Percentiles rank a stretch among this genome's conserved stretches.
phyloP scores from a whole-genome alignment of 2,113 vertebrate species.

The Ophthalmolycus amberensis region DNA sequence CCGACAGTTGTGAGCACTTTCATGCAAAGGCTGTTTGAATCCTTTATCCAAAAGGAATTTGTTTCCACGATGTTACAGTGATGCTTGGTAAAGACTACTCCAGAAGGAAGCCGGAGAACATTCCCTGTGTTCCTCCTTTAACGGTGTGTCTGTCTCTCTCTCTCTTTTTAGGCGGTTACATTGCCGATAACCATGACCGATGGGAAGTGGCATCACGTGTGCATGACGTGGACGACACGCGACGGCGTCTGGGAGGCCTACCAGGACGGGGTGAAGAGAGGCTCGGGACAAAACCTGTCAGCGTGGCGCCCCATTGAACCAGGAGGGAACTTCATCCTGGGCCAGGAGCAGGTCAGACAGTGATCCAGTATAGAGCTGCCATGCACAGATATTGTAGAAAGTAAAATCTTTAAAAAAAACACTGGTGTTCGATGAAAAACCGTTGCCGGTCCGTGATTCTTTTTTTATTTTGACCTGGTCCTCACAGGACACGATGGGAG shows the following conservation, averaged over 20 bases:
- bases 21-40: background rate
- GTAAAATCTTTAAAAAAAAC: too few relatives aligned
- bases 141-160: background rate
- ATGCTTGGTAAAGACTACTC: background rate
- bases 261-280: conserved; percentile 85
- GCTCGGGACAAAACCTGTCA: conserved; percentile 85
- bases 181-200: conserved; percentile 84
- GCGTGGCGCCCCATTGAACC: conserved; percentile 86
- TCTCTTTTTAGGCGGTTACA: conserved; percentile 76
- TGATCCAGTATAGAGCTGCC: too few relatives aligned
- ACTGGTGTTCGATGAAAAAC: too few relatives aligned
- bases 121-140: background rate
- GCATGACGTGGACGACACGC: conserved; percentile 86
- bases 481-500: conserved; percentile 84
- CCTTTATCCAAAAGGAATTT: background rate
- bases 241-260: conserved; percentile 86
- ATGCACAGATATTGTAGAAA: too few relatives aligned
- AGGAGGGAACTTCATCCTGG: conserved; percentile 86
- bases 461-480: background rate
- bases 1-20: background rate
- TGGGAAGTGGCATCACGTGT: conserved; percentile 87
- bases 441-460: too few relatives aligned
- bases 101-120: background rate
- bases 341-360: conserved; percentile 84
- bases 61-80: background rate